Evolutionary conservation across 2,797 vertebrate species (phyloP).

Genomic region (Capromys pilorides): DNA sequence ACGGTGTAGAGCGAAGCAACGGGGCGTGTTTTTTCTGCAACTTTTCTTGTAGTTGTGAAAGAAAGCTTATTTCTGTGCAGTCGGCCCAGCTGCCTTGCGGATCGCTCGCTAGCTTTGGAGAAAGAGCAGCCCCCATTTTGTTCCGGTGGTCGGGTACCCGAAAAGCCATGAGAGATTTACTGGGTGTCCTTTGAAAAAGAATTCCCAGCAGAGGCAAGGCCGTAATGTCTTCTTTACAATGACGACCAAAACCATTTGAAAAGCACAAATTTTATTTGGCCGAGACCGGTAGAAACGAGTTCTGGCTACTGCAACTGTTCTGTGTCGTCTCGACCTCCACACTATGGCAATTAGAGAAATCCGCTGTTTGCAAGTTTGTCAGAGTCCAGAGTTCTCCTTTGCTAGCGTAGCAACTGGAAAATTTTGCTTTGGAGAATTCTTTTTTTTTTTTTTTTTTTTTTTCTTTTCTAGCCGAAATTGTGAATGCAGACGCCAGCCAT

Average conservation of each 20-base stretch:
- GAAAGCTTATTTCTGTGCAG: constrained; percentile 38
- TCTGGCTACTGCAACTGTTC: not conserved
- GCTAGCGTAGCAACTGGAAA: not conserved
- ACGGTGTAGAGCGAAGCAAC: not conserved
- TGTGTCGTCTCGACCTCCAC: not conserved
- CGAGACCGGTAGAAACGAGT: constrained; percentile 71
- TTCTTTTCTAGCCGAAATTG: not conserved
- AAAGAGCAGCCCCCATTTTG: constrained; percentile 78
- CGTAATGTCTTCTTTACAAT: constrained; percentile 76
- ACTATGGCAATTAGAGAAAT: not conserved
- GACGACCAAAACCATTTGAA: constrained; percentile 72
- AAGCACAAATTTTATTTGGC: constrained; percentile 60
- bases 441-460: not conserved
- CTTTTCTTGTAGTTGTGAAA: constrained; percentile 62
- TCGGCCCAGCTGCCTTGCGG: not conserved
- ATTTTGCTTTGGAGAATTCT: not conserved
- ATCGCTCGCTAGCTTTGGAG: not conserved
- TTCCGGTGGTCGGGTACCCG: constrained; percentile 66
- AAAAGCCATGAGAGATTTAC: constrained; percentile 81
- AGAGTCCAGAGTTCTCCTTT: constrained; percentile 37
- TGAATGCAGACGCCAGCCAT: constrained; percentile 6
- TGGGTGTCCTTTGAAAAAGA: constrained; percentile 82
- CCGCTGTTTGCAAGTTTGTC: constrained; percentile 63
- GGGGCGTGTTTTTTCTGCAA: not conserved
- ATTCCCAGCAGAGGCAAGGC: constrained; percentile 78